Conservation (phyloP, 2,797 vertebrate genomes). For the Ceyx erithaca region DNA sequence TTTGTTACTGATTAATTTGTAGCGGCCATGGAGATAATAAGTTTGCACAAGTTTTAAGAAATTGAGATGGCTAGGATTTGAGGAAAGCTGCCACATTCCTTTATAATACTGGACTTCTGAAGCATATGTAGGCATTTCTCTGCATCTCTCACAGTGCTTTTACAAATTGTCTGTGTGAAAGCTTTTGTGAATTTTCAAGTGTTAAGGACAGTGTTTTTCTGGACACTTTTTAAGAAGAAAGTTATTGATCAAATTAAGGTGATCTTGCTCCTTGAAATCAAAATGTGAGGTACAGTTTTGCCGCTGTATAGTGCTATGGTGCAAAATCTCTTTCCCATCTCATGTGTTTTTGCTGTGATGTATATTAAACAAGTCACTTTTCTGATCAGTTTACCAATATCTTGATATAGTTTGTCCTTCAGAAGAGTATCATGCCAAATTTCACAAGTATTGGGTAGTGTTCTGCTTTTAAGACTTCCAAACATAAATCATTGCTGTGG, state of each 20-base stretch:
- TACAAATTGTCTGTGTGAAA: not conserved
- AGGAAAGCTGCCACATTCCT: not conserved
- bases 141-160: not conserved
- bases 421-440: not conserved
- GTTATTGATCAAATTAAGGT: not conserved
- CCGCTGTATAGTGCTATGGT: not conserved
- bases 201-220: not conserved
- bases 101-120: not conserved
- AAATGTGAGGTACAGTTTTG: not conserved
- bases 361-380: not conserved
- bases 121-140: not conserved
- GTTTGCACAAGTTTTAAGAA: not conserved
- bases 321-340: rapidly evolving
- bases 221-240: not conserved
- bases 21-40: not conserved
- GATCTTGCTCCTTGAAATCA: not conserved
- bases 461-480: not conserved
- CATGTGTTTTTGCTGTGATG: not conserved
- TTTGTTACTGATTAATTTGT: not conserved
- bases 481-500: not conserved
- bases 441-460: not conserved
- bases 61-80: not conserved
- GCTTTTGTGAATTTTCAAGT: not conserved
- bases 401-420: not conserved
- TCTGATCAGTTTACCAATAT: not conserved